Percentiles rank a stretch among this genome's conserved stretches.
Evolutionary conservation across 2,888 invertebrate genomes (phyloP).

Genomic region (Schizotus pectinicornis): DNA sequence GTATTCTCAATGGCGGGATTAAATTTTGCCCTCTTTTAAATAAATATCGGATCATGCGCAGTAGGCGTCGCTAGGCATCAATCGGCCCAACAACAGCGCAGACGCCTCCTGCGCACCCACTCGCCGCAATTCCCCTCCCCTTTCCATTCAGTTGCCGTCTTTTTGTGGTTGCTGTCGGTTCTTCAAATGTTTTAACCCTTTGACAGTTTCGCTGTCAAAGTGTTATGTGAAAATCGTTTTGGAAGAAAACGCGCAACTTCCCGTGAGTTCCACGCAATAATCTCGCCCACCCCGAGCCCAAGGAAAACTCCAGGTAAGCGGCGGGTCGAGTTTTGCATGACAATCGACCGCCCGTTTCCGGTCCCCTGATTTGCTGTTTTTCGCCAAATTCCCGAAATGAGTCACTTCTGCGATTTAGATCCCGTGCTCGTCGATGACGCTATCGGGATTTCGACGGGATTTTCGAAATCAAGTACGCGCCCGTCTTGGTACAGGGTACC

Average conservation of each 20-base stretch:
- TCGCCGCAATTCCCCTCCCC: constrained; percentile 1
- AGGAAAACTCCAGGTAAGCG: too few relatives aligned
- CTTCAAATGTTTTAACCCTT: constrained; percentile 16
- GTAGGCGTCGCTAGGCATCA: background rate
- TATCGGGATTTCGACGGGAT: too few relatives aligned
- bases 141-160: background rate
- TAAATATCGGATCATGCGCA: constrained; percentile 16
- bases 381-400: too few relatives aligned
- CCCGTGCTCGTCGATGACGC: too few relatives aligned
- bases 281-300: too few relatives aligned
- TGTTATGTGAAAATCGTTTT: constrained; percentile 19
- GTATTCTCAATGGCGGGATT: background rate
- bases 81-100: too few relatives aligned
- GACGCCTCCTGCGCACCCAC: constrained; percentile 10
- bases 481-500: constrained; percentile 14
- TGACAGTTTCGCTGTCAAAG: constrained; percentile 21
- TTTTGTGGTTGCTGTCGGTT: constrained; percentile 13
- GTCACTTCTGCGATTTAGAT: too few relatives aligned
- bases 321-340: too few relatives aligned
- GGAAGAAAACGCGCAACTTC: background rate
- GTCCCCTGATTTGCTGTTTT: too few relatives aligned
- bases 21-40: constrained; percentile 7
- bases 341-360: too few relatives aligned
- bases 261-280: too few relatives aligned
- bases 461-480: constrained; percentile 13